Conservation (phyloP, 2,113 vertebrate genomes). For the Tautogolabrus adspersus region DNA sequence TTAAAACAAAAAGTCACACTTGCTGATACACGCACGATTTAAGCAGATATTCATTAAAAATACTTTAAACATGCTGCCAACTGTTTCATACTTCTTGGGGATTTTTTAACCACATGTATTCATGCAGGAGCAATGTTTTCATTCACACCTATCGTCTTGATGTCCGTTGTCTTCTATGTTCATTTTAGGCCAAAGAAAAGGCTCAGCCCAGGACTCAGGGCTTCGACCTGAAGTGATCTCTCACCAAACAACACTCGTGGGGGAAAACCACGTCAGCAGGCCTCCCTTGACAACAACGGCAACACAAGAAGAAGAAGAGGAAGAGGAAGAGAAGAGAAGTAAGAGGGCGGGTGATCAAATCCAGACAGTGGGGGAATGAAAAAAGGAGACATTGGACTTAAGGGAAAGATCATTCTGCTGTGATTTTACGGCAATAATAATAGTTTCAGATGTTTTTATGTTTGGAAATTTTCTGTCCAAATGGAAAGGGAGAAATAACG, state of each 20-base stretch:
- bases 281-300: neutral
- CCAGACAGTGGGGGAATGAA: neutral
- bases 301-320: conserved; percentile 8
- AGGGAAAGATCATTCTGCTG: neutral
- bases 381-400: neutral
- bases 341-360: neutral
- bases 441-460: neutral
- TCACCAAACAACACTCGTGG: neutral
- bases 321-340: conserved; percentile 20
- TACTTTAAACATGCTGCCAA: no score
- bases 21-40: no score
- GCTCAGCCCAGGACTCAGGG: conserved; percentile 49
- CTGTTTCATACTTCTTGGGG: no score
- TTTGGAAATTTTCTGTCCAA: neutral
- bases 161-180: neutral
- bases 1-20: no score
- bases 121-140: no score
- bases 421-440: conserved; percentile 23
- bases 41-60: no score
- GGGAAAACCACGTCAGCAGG: conserved; percentile 3
- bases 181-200: conserved; percentile 70
- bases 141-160: neutral
- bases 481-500: neutral
- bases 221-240: conserved; percentile 75
- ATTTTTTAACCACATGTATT: no score